Base-by-base conservation (phyloP, 2,888 invertebrate genomes). In the Globia sparganii region DNA sequence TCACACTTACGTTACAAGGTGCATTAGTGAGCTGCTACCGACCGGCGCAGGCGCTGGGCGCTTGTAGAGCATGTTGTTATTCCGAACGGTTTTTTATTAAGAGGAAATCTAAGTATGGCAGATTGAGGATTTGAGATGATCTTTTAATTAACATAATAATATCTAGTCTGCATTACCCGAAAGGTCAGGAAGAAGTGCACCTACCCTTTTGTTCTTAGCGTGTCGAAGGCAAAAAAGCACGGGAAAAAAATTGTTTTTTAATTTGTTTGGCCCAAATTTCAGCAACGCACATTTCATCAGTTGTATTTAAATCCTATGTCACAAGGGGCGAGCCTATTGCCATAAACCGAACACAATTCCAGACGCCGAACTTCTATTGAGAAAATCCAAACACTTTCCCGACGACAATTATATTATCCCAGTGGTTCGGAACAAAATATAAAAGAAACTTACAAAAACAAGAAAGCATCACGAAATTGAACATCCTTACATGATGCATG, bases 21-120 rank as follows among this genome's bases (percentile, higher is more conserved):
- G 86, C 84, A 86, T 86, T 86, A 86, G 83, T 43, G 66, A 49
- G 70, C 21, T 21, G 81, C 85, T 85, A 83, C 84, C 61, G 83
- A 68, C 66, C 77, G 75, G 61, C 72, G 72, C 59, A 21, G n/a
- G 76, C 76, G 49, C 64, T 31, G 64, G 74, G 72, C 72, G 74
- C 72, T 78, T 81, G 56, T 78, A 81, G 2, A 81, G 72, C 11
- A 40, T 73, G 80, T 70, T 68, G 40, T 34, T 40, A n/a, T 46
- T 75, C 6, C 21, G 67, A 58, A 18, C 15, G 11, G 18, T 70
- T 70, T 70, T 43, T 31, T n/a, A 58, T 43, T 9, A 2, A n/a
- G n/a, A 61, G 3, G 11, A 43, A 43, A 25, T 1, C 0, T 59
- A 43, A 46, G 31, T 37, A 37, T 37, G 6, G 13, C 64, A 37